Base-by-base conservation (phyloP, 2,113 vertebrate species). In the Limnothrissa miodon region DNA sequence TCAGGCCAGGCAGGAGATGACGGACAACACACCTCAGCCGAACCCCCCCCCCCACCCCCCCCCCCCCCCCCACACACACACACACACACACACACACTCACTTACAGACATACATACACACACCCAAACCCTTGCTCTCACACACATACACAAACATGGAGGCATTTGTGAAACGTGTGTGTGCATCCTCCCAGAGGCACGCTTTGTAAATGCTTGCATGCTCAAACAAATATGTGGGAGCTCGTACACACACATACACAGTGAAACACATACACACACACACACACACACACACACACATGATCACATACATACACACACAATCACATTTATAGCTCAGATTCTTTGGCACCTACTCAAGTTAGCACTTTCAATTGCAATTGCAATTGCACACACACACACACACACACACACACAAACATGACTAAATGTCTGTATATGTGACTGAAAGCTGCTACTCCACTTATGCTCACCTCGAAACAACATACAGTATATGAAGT, bases 1-100 rank as follows among this genome's bases (percentile, higher is more conserved):
- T 45, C 25, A 78, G 21, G 33, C 84, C 86, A 78, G n/a, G 82
- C 83, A 74, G 0, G 46, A 62, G 81, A 84, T 70, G 85, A 81
- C 82, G 70, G 44, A 85, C 39, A 48, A 53, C 83, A 87, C 81
- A 81, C 66, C 36, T 11, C 66, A 5, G 66, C 66, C 17, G 51
- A 84, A 87, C n/a, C n/a, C n/a, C n/a, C n/a, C n/a, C n/a, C n/a
- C n/a, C n/a, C n/a, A n/a, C n/a, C n/a, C n/a, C n/a, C n/a, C n/a
- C n/a, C n/a, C n/a, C n/a, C n/a, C n/a, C n/a, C n/a, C n/a, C n/a
- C n/a, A n/a, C n/a, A n/a, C n/a, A n/a, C n/a, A 45, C 25, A 25
- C 19, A 78, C 45, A 82, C 29, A 53, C 83, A 86, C 53, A 84
- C 11, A 66, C 59, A 66, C 59, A 66, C 59, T n/a, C 29, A 53